Base-by-base conservation (phyloP, 2,113 vertebrate species). In the Cochlearius cochlearius region DNA sequence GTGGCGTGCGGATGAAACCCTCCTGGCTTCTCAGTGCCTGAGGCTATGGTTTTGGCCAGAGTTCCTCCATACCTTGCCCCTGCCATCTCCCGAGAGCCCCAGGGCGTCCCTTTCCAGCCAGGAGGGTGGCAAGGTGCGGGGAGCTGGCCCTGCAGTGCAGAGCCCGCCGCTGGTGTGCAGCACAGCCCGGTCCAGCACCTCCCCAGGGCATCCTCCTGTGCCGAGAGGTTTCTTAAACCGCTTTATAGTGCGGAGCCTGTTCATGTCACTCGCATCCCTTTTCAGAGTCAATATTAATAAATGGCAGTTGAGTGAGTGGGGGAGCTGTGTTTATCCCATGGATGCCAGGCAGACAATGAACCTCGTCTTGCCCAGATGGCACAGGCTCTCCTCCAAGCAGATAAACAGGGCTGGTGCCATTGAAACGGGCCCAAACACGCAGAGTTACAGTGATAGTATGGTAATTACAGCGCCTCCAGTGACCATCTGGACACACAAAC, bases 401-500 rank as follows among this genome's bases (percentile, higher is more conserved):
- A 55, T 63, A 41, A 75, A 7, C 56, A 5, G 55, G 72, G 85
- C 93, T 88, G 94, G 74, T 92, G 90, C 96, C 90, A 41, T 83
- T 90, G 92, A 92, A 97, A 83, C 12, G 4, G 58, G 58, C 97
- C 88, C 92, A 95, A 92, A 75, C 73, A 15, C 12, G 1, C 47
- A 0, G 38, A 86, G 94, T 59, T 76, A 64, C 87, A 74, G 93
- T 39, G 26, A 53, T 63, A 47, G 87, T 8, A 23, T 15, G 92
- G 96, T 64, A 77, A 95, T 97, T 78, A 77, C 92, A 80, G 92
- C 7, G 71, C 94, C 97, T 94, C 94, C 88, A 84, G 95, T 94
- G 95, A 77, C 94, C 95, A 97, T 97, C 96, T 96, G 95, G 92
- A 79, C 94, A 62, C 82, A 43, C 67, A 81, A 92, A 78, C 94